Base-by-base conservation (phyloP, 1,140 invertebrate species). In the Acromyrmex heyeri region DNA sequence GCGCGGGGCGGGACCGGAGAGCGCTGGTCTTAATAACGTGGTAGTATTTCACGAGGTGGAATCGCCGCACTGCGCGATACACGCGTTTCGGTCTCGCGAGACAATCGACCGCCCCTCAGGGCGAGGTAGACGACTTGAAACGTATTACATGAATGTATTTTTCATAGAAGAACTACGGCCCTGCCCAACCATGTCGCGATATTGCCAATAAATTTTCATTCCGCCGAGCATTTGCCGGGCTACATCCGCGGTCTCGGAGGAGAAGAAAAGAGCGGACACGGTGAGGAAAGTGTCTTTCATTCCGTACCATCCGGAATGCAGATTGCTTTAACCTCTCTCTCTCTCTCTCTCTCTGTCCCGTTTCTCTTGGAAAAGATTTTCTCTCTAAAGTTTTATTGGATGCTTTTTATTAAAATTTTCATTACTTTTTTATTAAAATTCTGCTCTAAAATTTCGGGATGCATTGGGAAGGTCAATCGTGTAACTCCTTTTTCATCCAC, bases 141-240 rank as follows among this genome's bases (percentile, higher is more conserved):
- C 48, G 48, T 85, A 85, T 78, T 85, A 78, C 61, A 72, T 12
- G 82, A 85, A 85, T 85, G 73, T 85, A 81, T 44, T 82, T 61
- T 72, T 65, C 85, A 72, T 61, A 70, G 30, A 82, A 62, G 65
- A 87, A 61, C 78, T 81, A 86, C 27, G 16, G 14, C 55, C 21
- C 24, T 21, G 57, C 59, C 59, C 59, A 16, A 7, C 6, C 30
- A 14, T 85, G 82, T 73, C 83, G 50, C 34, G 62, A 72, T 87
- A 88, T 88, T 87, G 79, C 69, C 88, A 79, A 90, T 90, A 90
- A 87, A 87, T 90, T 87, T 75, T 79, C 86, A 90, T 87, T 86
- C 27, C 64, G 44, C 18, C 79, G 62, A 82, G 87, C 61, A 87
- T 90, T 90, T 88, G 76, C 77, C 73, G 70, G 44, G 62, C 59